Base-by-base conservation (phyloP, 2,888 invertebrate genomes). In the Caenorhabditis plicata region DNA sequence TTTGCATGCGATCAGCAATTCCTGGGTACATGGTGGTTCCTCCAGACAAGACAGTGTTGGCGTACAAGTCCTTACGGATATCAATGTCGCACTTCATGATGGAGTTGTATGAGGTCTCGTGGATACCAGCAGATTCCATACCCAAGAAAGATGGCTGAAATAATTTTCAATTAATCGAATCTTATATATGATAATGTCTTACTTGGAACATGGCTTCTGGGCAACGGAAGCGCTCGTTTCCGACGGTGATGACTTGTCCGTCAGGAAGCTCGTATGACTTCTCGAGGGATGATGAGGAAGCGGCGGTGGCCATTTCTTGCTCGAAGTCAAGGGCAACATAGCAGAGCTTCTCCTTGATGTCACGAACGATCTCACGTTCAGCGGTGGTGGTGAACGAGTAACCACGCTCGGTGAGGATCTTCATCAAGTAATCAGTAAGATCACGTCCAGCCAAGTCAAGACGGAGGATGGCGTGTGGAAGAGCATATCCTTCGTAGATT, bases 301-400 rank as follows among this genome's bases (percentile, higher is more conserved):
- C 90, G 66, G 90, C 90, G 83, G 90, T 90, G 83, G 90, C 60
- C 90, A 90, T 90, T 85, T 90, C 90, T 53, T 94, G 93, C 83
- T 96, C 96, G 65, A 98, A 89, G 83, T 98, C 93, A 82, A 98
- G 96, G 9, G 94, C 96, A 79, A 96, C 92, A 82, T 98, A 98
- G 84, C 96, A 98, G 25, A 98, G 86, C 82, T 95, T 95, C 82
- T 98, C 98, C 82, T 75, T 75, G 66, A 92, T 91, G 84, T 92
- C 92, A 77, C 92, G 88, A 63, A 92, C 92, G 81, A 92, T 92
- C 87, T 92, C 92, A 80, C 86, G 90, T 83, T 83, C 57, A 55
- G 65, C 65, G 42, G 80, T 78, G 64, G 81, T 82, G 50, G 80
- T 81, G 77, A 82, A 82, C 31, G 78, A 79, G 71, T 82, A 82